Base-by-base conservation (phyloP, 2,113 vertebrate species). In the Cochlearius cochlearius region DNA sequence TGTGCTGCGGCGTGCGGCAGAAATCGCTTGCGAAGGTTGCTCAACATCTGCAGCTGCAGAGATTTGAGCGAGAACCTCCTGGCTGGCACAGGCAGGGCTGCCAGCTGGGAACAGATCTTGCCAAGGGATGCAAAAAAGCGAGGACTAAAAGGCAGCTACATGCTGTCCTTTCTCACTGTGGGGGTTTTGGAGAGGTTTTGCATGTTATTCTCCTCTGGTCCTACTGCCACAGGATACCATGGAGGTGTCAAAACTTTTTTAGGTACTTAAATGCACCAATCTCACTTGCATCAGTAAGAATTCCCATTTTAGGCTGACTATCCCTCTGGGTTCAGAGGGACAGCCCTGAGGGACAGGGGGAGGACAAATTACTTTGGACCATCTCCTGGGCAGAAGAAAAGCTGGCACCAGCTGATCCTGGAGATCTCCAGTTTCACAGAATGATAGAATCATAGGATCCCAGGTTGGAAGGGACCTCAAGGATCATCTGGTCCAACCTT, bases 131-230 rank as follows among this genome's bases (percentile, higher is more conserved):
- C 7, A 45, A 49, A 50, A 53, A 50, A 41, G 7, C 7, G 15
- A 66, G 20, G 49, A 41, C 18, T 8, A 38, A 68, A 52, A 55
- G 25, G 36, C 14, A 59, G 36, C 27, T 50, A 34, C 15, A 29
- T 0, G 0, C 15, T 74, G 41, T 34, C 6, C 18, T 72, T 34
- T 59, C 21, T n/a, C 47, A 21, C 26, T 9, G 10, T 2, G n/a
- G 27, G 15, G 6, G 14, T 11, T 8, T 72, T 39, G 53, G 45
- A 36, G 41, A 55, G 9, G 58, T 58, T 84, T 47, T 2, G 0
- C 5, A 0, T 34, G 23, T 14, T 49, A 5, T 26, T 75, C 12
- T 60, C 12, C 75, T 88, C 34, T 49, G 34, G 22, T n/a, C 10
- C 91, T 32, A 2, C 14, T 68, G 56, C 19, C 56, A 18, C 21